Conservation (phyloP, 2,113 vertebrate species). For the Puma concolor region DNA sequence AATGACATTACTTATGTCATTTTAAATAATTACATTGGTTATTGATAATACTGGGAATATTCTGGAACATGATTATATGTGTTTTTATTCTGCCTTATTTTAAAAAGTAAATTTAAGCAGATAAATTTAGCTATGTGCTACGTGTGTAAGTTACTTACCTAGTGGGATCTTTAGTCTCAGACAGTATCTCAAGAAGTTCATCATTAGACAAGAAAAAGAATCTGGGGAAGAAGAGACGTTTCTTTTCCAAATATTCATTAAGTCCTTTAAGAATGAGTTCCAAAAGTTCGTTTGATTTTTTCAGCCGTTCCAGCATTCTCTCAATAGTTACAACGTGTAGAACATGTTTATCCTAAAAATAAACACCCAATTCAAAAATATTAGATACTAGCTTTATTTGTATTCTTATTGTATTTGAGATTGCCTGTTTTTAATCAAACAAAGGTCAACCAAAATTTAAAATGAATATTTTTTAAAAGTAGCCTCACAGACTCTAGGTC, state of each 20-base stretch:
- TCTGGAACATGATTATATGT: not conserved
- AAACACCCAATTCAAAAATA: slow-evolving; percentile 29
- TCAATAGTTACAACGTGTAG: slow-evolving; percentile 89
- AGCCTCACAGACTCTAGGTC: not conserved
- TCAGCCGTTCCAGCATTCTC: slow-evolving; percentile 91
- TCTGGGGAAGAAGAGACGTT: slow-evolving; percentile 93
- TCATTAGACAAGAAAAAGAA: slow-evolving; percentile 97
- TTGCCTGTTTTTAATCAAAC: not conserved
- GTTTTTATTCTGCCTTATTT: not conserved
- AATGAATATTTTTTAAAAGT: slow-evolving; percentile 20
- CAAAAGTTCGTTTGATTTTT: slow-evolving; percentile 90
- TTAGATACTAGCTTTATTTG: not conserved
- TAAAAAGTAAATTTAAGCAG: not conserved
- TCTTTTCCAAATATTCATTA: slow-evolving; percentile 96
- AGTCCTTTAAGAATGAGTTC: slow-evolving; percentile 94
- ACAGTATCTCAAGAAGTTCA: slow-evolving; percentile 95
- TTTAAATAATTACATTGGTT: not conserved
- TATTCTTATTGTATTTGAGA: not conserved
- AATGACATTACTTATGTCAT: not conserved
- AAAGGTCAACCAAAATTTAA: slow-evolving; percentile 19
- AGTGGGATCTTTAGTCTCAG: slow-evolving; percentile 95
- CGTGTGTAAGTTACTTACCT: slow-evolving; percentile 80
- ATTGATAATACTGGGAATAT: not conserved
- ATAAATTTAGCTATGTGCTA: not conserved
- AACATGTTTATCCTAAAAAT: slow-evolving; percentile 91